Evolutionary conservation across 1,140 invertebrate genomes (phyloP), one percentile per base, ranked within the genome.

Genomic region (Onthophagus taurus): DNA sequence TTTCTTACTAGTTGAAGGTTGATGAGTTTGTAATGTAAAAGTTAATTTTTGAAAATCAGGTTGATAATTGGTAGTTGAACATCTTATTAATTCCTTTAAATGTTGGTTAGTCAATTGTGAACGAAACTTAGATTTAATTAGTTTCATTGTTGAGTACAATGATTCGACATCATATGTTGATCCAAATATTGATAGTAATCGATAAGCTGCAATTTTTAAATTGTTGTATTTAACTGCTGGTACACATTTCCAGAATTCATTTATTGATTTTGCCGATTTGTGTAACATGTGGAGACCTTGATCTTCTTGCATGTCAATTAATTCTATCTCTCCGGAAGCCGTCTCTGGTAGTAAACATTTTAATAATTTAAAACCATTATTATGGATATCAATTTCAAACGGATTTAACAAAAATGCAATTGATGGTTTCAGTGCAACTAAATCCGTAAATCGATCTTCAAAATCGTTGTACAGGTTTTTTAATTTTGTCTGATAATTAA

Each of bases 251-350:
- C 26, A 47, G 21, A 49, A 47, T 49, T 47, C 44, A 20, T 2
- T 47, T 34, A 47, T 47, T 20, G 44, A 24, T n/a, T n/a, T n/a
- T 14, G 14, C 45, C 35, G 47, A 37, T 20, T 37, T 48, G 38
- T 37, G 30, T 35, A 44, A 23, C 4, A 39, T 23, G 21, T 39
- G 37, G 2, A 39, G 37, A 39, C 19, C 37, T 39, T 39, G 37
- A 39, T 39, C 2, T 39, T 39, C 37, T 21, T 24, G 37, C 37
- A 24, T 39, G 7, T 39, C 37, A 23, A 44, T 50, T 48, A 50
- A 50, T 50, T 50, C 43, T 49, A 49, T 31, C 34, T 49, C 36
- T 48, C 41, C 42, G 49, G 42, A 48, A 45, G 35, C 42, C 49
- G 45, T 46, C 49, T 52, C 23, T 20, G 42, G 37, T 29, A 31